These are phyloP conservation scores for Pogoniulus pusillus DNA, from an alignment of 2,797 vertebrate species.

Conservation along the genomic window DNA sequence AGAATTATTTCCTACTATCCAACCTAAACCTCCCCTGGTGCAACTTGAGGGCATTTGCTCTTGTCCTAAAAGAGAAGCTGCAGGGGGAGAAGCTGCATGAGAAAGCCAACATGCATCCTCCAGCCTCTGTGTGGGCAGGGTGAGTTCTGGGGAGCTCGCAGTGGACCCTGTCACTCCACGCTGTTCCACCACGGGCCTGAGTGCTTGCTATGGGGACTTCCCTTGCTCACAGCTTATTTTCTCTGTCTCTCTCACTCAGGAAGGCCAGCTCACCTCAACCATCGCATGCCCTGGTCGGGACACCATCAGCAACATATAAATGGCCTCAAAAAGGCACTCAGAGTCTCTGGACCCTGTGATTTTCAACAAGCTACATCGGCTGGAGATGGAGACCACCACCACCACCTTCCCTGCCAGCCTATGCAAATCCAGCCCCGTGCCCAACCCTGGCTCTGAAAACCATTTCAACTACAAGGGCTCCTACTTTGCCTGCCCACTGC, in stretches of 20 bases:
- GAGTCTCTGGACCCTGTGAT: constrained; percentile 74
- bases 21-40: too few relatives aligned
- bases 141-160: background rate
- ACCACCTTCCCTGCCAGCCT: constrained; percentile 45
- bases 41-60: too few relatives aligned
- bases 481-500: constrained; percentile 81
- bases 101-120: background rate
- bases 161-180: background rate
- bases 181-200: rapidly evolving
- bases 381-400: constrained; percentile 58
- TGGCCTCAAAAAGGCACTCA: constrained; percentile 80
- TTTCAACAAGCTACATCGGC: constrained; percentile 81
- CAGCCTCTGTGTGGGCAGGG: rapidly evolving
- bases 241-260: constrained; percentile 21
- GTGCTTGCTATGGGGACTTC: background rate
- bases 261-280: background rate
- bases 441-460: constrained; percentile 66
- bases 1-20: too few relatives aligned
- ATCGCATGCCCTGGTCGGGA: rapidly evolving
- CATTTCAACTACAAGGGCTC: constrained; percentile 78
- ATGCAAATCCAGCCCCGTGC: constrained; percentile 63
- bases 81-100: background rate
- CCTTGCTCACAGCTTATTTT: background rate
- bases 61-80: too few relatives aligned
- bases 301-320: background rate